Base-by-base conservation (phyloP, 2,888 invertebrate genomes). In the Chalcosyrphus nemorum region DNA sequence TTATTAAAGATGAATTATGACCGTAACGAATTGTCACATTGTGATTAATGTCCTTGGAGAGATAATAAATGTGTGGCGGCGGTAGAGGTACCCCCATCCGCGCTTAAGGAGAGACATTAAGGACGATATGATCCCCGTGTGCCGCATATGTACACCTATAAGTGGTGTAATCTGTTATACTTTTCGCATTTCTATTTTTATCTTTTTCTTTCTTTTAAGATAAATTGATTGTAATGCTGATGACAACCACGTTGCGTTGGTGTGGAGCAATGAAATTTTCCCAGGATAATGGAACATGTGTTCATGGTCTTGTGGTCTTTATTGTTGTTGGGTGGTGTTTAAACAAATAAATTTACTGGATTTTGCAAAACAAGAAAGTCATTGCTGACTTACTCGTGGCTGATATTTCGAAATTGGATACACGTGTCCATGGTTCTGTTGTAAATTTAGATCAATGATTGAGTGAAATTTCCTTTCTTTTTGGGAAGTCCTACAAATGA, bases 1-100 rank as follows among this genome's bases (percentile, higher is more conserved):
- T 45, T 56, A 74, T 74, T 74, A 74, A 65, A 74, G 54, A 74
- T 74, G 63, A 74, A 65, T 74, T 74, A 74, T 74, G 45, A 65
- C 56, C 45, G 21, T 35, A 74, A 56, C 63, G 54, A 65, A 65
- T 65, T 56, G 74, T 63, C 74, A 43, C 74, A 56, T 17, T 54
- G 45, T 74, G 74, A 74, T 74, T 74, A 74, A 74, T 74, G 74
- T 65, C 45, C 27, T 38, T 21, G 27, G 54, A 29, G 19, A 72
- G 61, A 72, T 72, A 72, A 72, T 54, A 63, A 74, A 74, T 74
- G 72, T 52, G 38, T 43, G 24, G 21, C 45, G 38, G 52, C 32
- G 35, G 38, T 43, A 15, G 21, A 35, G 38, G 52, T 43, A 47
- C 52, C 61, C 54, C 61, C n/a, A n/a, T n/a, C 45, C 32, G 24